These are phyloP conservation scores for Acronicta leporina DNA, from an alignment of 2,888 invertebrate species.

Conservation along the genomic window DNA sequence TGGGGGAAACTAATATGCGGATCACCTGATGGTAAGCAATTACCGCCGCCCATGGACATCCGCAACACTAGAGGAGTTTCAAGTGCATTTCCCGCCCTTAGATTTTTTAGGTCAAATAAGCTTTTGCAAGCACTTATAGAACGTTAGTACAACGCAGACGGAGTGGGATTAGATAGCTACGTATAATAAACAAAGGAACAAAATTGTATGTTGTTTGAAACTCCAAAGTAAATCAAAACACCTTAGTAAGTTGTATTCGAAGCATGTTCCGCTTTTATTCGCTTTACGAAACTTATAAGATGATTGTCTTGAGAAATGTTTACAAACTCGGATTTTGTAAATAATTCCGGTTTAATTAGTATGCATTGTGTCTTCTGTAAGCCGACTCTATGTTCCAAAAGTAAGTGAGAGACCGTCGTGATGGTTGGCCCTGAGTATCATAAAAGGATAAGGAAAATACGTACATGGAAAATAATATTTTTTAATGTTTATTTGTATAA, in stretches of 20 bases:
- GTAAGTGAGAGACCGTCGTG: too few relatives aligned
- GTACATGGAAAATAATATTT: too few relatives aligned
- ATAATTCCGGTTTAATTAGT: slow-evolving; percentile 22
- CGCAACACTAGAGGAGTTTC: too few relatives aligned
- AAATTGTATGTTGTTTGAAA: slow-evolving; percentile 1
- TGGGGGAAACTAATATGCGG: too few relatives aligned
- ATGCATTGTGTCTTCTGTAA: slow-evolving; percentile 19
- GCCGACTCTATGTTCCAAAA: background rate
- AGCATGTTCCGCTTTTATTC: slow-evolving; percentile 25
- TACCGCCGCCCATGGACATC: too few relatives aligned
- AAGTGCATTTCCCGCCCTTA: too few relatives aligned
- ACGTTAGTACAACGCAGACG: background rate
- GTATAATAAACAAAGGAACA: slow-evolving; percentile 4
- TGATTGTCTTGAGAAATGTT: background rate
- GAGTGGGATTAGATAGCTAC: background rate
- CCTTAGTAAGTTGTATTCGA: slow-evolving; percentile 10
- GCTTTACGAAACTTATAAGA: slow-evolving; percentile 11
- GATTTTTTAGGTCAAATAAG: too few relatives aligned
- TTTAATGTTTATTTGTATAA: too few relatives aligned
- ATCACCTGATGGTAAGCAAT: too few relatives aligned
- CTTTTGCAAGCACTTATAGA: too few relatives aligned
- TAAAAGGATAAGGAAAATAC: too few relatives aligned
- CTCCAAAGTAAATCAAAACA: background rate
- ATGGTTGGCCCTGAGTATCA: too few relatives aligned
- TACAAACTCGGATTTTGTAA: background rate